Evolutionary conservation across 1,140 invertebrate genomes (phyloP), one percentile per base, ranked within the genome.

Genomic region (Ceratitis capitata): DNA sequence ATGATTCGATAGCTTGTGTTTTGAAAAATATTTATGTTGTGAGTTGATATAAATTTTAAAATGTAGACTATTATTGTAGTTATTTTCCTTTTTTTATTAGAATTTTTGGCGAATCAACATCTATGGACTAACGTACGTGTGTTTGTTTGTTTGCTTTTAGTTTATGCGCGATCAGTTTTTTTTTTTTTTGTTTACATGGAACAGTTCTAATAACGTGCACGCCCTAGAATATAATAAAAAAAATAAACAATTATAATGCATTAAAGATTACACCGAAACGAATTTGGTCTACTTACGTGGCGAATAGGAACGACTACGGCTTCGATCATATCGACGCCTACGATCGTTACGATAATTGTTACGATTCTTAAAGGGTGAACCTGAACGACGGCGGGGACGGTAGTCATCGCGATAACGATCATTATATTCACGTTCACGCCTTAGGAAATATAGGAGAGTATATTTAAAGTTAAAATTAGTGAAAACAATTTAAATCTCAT

Each of bases 291-390:
- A 86, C 74, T 95, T 95, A 97, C 97, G 96, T 92, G 97, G 97
- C 87, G 96, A 96, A 92, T 97, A 97, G 88, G 96, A 97, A 86
- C 96, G 94, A 87, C 96, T 97, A 88, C 96, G 93, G 29, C 95
- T 96, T 78, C 95, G 94, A 86, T 96, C 96, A 89, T 96, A 96
- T 87, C 93, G 92, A 87, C 93, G 92, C 86, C 88, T 88, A 88
- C 93, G 92, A 42, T 84, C 83, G 19, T 26, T 53, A 5, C 85
- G 85, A 23, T 85, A 47, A 29, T 45, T 85, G 29, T 61, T 84
- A 19, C 82, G 85, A 16, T n/a, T 42, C 23, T 49, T 82, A 84
- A 88, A 87, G 74, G 87, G 88, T 61, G 87, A 86, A 16, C 86
- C 87, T 42, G 87, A 88, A 45, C 90, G 89, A 53, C 91, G 87